These are phyloP conservation scores for Mactra quadrangularis DNA, from an alignment of 1,140 invertebrate genomes.

Conservation along the genomic window DNA sequence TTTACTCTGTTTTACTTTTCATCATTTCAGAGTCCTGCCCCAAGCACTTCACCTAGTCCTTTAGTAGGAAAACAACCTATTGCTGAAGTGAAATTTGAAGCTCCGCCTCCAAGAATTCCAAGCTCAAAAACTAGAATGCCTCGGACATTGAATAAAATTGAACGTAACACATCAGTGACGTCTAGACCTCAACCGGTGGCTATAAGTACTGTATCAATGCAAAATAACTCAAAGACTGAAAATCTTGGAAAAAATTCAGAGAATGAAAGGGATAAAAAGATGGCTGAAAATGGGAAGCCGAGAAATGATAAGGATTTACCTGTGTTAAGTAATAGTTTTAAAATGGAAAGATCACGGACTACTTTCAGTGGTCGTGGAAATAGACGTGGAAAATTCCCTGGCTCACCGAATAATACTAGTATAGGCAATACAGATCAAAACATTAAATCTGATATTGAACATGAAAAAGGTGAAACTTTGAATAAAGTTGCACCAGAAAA, in stretches of 20 bases:
- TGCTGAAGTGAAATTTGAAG: conserved; percentile 49
- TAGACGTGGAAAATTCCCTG: conserved; percentile 39
- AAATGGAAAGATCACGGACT: conserved; percentile 51
- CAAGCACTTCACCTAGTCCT: conserved; percentile 8
- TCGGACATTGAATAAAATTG: background rate
- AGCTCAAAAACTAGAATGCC: conserved; percentile 27
- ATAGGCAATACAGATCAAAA: conserved; percentile 5
- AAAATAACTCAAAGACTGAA: conserved; percentile 19
- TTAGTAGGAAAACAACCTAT: conserved; percentile 2
- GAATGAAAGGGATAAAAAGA: background rate
- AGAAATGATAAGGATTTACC: conserved; percentile 47
- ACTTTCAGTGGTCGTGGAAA: conserved; percentile 10
- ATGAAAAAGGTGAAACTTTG: background rate
- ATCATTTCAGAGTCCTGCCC: conserved; percentile 36
- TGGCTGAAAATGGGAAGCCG: conserved; percentile 16
- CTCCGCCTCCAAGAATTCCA: background rate
- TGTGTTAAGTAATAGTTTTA: conserved; percentile 3
- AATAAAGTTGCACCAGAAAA: conserved; percentile 15
- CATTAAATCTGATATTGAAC: background rate
- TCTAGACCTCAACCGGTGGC: conserved; percentile 17
- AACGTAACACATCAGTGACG: background rate
- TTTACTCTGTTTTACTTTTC: background rate
- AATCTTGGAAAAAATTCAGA: conserved; percentile 27
- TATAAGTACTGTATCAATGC: conserved; percentile 55
- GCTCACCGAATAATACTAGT: background rate